Percentiles rank a stretch among this genome's conserved stretches.
These are phyloP conservation scores for Macaria notata DNA, from an alignment of 2,888 invertebrate genomes.

Conservation along the genomic window DNA sequence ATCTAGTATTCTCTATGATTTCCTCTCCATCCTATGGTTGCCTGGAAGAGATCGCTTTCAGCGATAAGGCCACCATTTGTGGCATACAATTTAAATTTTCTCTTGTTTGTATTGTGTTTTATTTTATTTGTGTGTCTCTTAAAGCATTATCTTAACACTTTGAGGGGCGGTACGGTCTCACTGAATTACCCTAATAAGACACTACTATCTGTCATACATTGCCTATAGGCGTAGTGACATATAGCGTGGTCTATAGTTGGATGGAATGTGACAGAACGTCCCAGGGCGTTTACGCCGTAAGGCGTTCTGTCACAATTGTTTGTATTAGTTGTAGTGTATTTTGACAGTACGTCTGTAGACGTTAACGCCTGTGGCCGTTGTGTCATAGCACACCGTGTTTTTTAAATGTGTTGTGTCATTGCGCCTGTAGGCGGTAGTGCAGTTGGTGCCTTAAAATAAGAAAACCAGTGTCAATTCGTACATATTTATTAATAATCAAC, in stretches of 20 bases:
- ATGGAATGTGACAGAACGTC: background rate
- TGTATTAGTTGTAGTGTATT: background rate
- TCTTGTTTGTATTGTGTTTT: too few species aligned
- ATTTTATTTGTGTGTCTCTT: too few species aligned
- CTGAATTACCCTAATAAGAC: background rate
- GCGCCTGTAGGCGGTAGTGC: background rate
- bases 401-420: slow-evolving; percentile 2
- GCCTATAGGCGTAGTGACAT: background rate
- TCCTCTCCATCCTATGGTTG: too few species aligned
- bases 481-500: slow-evolving; percentile 14
- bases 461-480: slow-evolving; percentile 4
- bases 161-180: background rate
- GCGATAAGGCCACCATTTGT: too few species aligned
- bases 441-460: slow-evolving; percentile 3
- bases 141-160: background rate
- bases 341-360: slow-evolving; percentile 3
- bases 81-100: too few species aligned
- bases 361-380: background rate
- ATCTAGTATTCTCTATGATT: too few species aligned
- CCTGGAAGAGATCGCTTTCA: too few species aligned
- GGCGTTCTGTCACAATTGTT: slow-evolving; percentile 3
- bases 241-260: background rate
- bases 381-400: slow-evolving; percentile 2
- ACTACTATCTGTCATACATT: background rate
- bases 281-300: slow-evolving; percentile 1